phyloP scores from a whole-genome alignment of 2,888 invertebrate genomes.

The Drosophila neonasuta region DNA sequence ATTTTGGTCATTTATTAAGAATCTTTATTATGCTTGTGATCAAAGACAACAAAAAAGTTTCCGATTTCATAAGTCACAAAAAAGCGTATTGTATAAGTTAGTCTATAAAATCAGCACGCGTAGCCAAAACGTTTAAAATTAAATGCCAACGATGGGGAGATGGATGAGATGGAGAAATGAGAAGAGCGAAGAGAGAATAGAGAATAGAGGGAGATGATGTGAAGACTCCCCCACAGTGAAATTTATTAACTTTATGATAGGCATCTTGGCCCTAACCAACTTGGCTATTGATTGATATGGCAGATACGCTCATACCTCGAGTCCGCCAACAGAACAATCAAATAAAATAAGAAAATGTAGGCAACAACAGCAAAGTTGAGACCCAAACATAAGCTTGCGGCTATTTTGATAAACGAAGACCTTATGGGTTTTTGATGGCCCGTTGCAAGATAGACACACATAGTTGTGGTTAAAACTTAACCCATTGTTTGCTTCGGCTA shows the following conservation, averaged over 20 bases:
- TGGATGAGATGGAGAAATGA: background rate
- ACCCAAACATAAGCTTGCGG: constrained; percentile 40
- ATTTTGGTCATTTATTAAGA: constrained; percentile 30
- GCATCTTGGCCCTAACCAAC: constrained; percentile 56
- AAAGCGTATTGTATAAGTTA: constrained; percentile 25
- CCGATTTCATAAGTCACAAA: constrained; percentile 65
- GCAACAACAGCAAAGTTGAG: constrained; percentile 11
- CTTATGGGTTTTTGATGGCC: constrained; percentile 63
- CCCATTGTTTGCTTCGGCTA: constrained; percentile 48
- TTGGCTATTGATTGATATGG: constrained; percentile 70
- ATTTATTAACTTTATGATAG: constrained; percentile 71
- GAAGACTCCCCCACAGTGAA: constrained; percentile 71
- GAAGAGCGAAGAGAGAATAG: background rate
- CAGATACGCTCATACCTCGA: constrained; percentile 34
- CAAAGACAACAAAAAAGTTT: constrained; percentile 50
- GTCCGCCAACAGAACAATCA: constrained; percentile 33
- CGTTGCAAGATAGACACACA: constrained; percentile 29
- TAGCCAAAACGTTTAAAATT: constrained; percentile 71
- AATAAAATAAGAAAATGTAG: constrained; percentile 13
- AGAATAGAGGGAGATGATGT: background rate
- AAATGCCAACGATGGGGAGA: constrained; percentile 43
- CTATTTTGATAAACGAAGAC: constrained; percentile 55
- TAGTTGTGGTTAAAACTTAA: constrained; percentile 42
- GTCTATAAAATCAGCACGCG: constrained; percentile 71
- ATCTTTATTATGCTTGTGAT: constrained; percentile 27